phyloP scores from a whole-genome alignment of 2,888 invertebrate genomes.

The Venusia cambrica region DNA sequence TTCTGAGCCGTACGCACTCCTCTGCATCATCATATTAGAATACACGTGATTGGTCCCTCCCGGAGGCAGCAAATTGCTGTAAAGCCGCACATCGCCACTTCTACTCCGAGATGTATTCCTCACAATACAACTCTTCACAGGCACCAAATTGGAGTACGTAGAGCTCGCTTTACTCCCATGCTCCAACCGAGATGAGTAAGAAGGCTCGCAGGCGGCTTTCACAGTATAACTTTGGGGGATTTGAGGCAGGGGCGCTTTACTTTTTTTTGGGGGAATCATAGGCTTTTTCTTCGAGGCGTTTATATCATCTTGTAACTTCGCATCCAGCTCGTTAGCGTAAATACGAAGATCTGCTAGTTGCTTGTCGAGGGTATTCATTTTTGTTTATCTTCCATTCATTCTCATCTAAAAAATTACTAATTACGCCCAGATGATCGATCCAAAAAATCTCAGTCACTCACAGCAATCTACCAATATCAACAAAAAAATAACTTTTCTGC shows the following conservation, averaged over 20 bases:
- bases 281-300: slow-evolving; percentile 72
- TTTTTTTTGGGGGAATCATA: slow-evolving; percentile 72
- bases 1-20: slow-evolving; percentile 69
- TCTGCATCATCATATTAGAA: slow-evolving; percentile 70
- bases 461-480: too few relatives aligned
- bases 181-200: slow-evolving; percentile 87
- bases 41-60: slow-evolving; percentile 76
- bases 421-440: background rate
- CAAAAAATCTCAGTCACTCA: too few relatives aligned
- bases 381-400: too few relatives aligned
- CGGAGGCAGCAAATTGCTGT: slow-evolving; percentile 72
- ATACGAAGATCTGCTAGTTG: slow-evolving; percentile 72
- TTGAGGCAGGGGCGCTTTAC: slow-evolving; percentile 73
- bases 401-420: background rate
- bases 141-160: slow-evolving; percentile 73
- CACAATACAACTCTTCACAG: slow-evolving; percentile 76
- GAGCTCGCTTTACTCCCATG: slow-evolving; percentile 70
- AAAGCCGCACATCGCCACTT: slow-evolving; percentile 70
- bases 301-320: slow-evolving; percentile 74
- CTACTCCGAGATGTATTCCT: slow-evolving; percentile 61
- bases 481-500: too few relatives aligned
- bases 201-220: slow-evolving; percentile 87
- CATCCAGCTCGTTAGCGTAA: slow-evolving; percentile 73
- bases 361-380: slow-evolving; percentile 71
- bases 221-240: slow-evolving; percentile 90